These are phyloP conservation scores for Setophaga petechia DNA, from an alignment of 2,113 vertebrate species.

Conservation along the genomic window DNA sequence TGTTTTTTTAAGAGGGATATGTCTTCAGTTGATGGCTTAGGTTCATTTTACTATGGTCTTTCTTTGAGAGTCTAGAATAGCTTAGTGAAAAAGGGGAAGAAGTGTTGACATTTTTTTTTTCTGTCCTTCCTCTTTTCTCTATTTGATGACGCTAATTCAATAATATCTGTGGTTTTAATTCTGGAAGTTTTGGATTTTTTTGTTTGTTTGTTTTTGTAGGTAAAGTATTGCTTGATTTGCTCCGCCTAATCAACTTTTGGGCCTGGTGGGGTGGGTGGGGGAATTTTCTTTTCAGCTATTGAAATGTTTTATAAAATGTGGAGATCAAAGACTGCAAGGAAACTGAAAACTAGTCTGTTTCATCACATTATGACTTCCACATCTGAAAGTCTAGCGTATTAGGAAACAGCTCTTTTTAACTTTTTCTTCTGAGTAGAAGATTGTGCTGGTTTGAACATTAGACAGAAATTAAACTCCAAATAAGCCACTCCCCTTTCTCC, in stretches of 20 bases:
- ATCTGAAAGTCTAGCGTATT: not conserved
- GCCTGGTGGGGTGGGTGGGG: rapidly evolving
- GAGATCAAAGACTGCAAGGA: not conserved
- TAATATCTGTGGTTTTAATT: not conserved
- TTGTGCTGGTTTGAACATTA: not conserved
- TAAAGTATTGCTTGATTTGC: not conserved
- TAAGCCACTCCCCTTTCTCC: not conserved
- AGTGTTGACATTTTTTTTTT: not conserved
- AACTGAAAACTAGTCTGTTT: not conserved
- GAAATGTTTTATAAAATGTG: not conserved
- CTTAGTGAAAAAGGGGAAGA: not conserved
- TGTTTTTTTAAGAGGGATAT: not conserved
- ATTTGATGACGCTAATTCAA: not conserved
- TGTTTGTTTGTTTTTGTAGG: not conserved
- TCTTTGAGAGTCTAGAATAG: not conserved
- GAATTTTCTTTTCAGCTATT: not conserved
- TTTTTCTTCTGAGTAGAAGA: not conserved
- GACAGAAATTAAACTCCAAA: not conserved
- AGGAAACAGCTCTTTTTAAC: not conserved
- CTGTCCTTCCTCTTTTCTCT: rapidly evolving
- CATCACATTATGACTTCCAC: not conserved
- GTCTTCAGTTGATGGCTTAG: not conserved
- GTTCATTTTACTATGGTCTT: not conserved
- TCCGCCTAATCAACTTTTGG: not conserved
- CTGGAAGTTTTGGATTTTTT: not conserved